Percentiles rank a stretch among this genome's conserved stretches.
These are phyloP conservation scores for Sebastes hubbsi DNA, from an alignment of 2,797 vertebrate species.

Conservation along the genomic window DNA sequence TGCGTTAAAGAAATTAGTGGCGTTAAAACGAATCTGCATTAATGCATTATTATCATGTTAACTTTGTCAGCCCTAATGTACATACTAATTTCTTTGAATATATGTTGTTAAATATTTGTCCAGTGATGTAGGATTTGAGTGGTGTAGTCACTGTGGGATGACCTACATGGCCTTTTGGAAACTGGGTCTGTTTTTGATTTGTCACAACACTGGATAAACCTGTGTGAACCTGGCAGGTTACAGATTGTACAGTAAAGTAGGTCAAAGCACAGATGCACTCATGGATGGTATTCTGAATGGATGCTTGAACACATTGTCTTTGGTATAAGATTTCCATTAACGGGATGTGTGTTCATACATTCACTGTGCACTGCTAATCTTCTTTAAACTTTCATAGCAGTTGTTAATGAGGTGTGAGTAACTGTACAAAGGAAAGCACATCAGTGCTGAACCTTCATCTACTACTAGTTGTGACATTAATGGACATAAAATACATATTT, in stretches of 20 bases:
- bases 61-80: too few relatives aligned
- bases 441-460: neutral
- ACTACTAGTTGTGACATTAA: neutral
- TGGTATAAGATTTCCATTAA: neutral
- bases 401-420: neutral
- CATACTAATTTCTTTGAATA: neutral
- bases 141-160: neutral
- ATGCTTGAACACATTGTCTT: neutral
- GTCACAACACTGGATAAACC: constrained; percentile 4
- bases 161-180: neutral
- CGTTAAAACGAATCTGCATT: too few relatives aligned
- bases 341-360: neutral
- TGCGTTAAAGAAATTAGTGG: too few relatives aligned
- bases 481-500: neutral
- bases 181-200: neutral
- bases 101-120: neutral
- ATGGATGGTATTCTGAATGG: neutral
- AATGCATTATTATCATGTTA: too few relatives aligned
- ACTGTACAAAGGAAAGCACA: neutral
- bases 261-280: constrained; percentile 24
- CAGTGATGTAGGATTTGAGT: neutral
- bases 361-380: neutral
- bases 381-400: neutral
- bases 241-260: constrained; percentile 13
- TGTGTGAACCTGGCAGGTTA: neutral